phyloP scores from a whole-genome alignment of 2,113 vertebrate species.

The Crotalus horridus region DNA sequence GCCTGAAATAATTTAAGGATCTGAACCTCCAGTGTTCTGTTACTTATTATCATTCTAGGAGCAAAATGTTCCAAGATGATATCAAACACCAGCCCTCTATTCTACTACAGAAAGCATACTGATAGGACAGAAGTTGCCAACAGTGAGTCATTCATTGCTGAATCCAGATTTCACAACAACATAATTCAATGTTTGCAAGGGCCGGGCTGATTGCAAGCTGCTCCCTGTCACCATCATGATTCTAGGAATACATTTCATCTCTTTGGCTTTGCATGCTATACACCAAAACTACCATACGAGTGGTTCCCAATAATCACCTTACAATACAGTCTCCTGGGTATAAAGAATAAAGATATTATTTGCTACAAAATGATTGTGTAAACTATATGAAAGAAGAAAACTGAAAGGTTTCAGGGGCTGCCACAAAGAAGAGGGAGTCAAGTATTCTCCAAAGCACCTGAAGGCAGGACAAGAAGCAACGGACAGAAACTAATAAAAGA shows the following conservation, averaged over 20 bases:
- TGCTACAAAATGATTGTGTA: not conserved
- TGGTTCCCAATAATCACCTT: not conserved
- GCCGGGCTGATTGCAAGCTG: slow-evolving; percentile 45
- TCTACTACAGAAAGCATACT: slow-evolving; percentile 47
- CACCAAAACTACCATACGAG: not conserved
- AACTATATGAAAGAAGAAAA: not conserved
- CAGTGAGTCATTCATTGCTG: slow-evolving; percentile 58
- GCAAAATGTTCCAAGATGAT: slow-evolving; percentile 43
- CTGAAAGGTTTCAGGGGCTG: no score
- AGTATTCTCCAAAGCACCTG: no score
- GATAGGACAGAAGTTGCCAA: slow-evolving; percentile 58
- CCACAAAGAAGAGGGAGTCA: no score
- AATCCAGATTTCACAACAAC: slow-evolving; percentile 42
- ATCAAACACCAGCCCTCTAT: slow-evolving; percentile 50
- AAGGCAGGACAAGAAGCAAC: no score
- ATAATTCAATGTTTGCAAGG: slow-evolving; percentile 56
- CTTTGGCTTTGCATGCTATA: not conserved
- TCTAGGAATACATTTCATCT: slow-evolving; percentile 17
- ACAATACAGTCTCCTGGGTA: not conserved
- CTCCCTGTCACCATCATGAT: slow-evolving; percentile 42
- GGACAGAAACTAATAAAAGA: no score
- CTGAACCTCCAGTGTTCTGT: slow-evolving; percentile 22
- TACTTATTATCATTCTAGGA: slow-evolving; percentile 50
- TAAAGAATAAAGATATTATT: not conserved
- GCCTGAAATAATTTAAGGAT: slow-evolving; percentile 42